Evolutionary conservation across 2,113 vertebrate species (phyloP).

Genomic region (Neolamprologus hecqui): DNA sequence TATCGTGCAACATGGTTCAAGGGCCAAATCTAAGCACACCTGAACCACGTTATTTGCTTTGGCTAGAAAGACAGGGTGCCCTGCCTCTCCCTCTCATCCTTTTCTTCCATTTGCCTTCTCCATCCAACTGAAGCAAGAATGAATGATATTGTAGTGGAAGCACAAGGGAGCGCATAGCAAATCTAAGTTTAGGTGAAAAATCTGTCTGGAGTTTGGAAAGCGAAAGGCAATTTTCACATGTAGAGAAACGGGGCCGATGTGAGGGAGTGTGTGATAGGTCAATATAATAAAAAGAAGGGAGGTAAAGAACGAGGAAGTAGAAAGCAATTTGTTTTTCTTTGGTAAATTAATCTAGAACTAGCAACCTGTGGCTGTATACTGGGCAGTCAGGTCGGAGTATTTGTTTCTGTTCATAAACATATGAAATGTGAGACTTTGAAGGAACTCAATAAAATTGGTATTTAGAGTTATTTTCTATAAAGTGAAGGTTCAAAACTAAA

Average conservation of each 20-base stretch:
- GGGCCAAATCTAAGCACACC: constrained; percentile 5
- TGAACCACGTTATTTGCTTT: constrained; percentile 26
- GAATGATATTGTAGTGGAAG: constrained; percentile 16
- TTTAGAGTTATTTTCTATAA: neutral
- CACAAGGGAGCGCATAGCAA: neutral
- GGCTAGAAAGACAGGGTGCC: neutral
- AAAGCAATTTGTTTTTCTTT: neutral
- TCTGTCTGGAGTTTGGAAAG: neutral
- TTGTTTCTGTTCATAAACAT: neutral
- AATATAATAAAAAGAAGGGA: neutral
- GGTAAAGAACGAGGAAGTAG: neutral
- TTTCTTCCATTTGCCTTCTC: neutral
- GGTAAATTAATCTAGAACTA: neutral
- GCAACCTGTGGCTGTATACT: neutral
- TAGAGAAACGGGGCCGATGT: neutral
- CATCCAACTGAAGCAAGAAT: neutral
- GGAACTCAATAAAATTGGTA: neutral
- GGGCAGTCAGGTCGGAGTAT: neutral
- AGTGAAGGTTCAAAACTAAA: neutral
- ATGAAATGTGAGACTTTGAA: neutral
- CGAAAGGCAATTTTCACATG: neutral
- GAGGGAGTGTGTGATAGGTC: neutral
- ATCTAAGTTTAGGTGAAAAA: constrained; percentile 1
- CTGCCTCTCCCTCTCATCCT: neutral
- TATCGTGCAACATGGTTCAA: neutral